Evolutionary conservation across 2,888 invertebrate species (phyloP).

Genomic region (Yponomeuta evonymella): DNA sequence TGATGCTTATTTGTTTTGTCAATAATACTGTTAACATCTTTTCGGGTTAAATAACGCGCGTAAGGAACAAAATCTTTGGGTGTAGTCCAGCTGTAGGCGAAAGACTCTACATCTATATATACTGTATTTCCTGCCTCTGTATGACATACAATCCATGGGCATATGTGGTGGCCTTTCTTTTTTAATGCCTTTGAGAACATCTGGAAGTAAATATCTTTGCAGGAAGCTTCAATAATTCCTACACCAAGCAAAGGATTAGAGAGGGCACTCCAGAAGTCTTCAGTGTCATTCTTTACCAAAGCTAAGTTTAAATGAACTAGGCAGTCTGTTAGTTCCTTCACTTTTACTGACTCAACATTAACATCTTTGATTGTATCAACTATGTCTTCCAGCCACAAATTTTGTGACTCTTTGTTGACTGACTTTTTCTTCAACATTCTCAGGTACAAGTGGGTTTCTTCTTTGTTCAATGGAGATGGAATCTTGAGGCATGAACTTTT

Average conservation of each 20-base stretch:
- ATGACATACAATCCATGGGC: conserved; percentile 71
- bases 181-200: conserved; percentile 63
- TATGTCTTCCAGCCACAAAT: conserved; percentile 78
- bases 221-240: conserved; percentile 47
- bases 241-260: conserved; percentile 41
- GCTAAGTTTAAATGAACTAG: conserved; percentile 62
- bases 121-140: conserved; percentile 69
- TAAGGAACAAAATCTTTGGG: conserved; percentile 70
- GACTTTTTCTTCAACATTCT: conserved; percentile 69
- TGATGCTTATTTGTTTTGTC: conserved; percentile 65
- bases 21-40: conserved; percentile 54
- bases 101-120: conserved; percentile 71
- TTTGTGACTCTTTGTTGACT: conserved; percentile 71
- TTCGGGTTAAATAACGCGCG: conserved; percentile 63
- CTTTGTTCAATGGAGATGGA: conserved; percentile 52
- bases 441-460: conserved; percentile 71
- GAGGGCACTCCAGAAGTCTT: conserved; percentile 56
- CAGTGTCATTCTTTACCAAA: conserved; percentile 54
- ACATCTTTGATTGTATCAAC: conserved; percentile 64
- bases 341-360: conserved; percentile 63
- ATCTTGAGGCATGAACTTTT: conserved; percentile 66
- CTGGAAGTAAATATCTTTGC: conserved; percentile 64
- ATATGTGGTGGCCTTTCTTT: conserved; percentile 59
- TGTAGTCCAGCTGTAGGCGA: conserved; percentile 69
- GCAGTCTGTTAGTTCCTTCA: conserved; percentile 62